Evolutionary conservation across 2,888 invertebrate genomes (phyloP).

Genomic region (Drosophila acutilabella): DNA sequence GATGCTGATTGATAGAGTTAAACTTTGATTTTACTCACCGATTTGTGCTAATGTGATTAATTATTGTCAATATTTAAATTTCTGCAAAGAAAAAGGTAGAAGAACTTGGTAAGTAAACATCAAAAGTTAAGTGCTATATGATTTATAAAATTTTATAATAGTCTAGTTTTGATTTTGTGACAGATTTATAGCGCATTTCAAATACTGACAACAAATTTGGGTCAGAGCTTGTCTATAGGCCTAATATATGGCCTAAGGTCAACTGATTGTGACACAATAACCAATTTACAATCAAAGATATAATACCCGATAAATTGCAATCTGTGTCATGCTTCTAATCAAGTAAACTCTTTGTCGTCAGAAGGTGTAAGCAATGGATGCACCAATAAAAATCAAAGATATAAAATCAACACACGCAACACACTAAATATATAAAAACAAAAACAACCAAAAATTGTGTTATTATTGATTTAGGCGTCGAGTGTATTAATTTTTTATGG

Average conservation of each 20-base stretch:
- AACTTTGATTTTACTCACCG: constrained; percentile 44
- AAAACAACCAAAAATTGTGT: constrained; percentile 40
- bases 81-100: constrained; percentile 36
- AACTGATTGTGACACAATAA: constrained; percentile 36
- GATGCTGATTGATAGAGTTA: constrained; percentile 8
- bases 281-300: constrained; percentile 13
- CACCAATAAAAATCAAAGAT: constrained; percentile 61
- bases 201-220: constrained; percentile 38
- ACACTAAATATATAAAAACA: constrained; percentile 10
- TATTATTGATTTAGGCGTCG: constrained; percentile 58
- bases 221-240: constrained; percentile 28
- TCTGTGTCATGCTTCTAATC: constrained; percentile 43
- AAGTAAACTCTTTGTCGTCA: constrained; percentile 45
- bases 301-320: constrained; percentile 53
- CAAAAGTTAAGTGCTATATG: background rate
- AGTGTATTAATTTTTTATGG: constrained; percentile 56
- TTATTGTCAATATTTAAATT: constrained; percentile 57
- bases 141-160: background rate
- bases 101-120: background rate
- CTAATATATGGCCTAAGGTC: constrained; percentile 36
- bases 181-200: constrained; percentile 25
- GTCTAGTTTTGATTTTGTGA: constrained; percentile 13
- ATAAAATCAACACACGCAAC: constrained; percentile 45
- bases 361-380: constrained; percentile 48
- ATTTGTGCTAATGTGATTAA: constrained; percentile 30